Evolutionary conservation across 2,888 invertebrate genomes (phyloP).

Genomic region (Argyresthia albistria): DNA sequence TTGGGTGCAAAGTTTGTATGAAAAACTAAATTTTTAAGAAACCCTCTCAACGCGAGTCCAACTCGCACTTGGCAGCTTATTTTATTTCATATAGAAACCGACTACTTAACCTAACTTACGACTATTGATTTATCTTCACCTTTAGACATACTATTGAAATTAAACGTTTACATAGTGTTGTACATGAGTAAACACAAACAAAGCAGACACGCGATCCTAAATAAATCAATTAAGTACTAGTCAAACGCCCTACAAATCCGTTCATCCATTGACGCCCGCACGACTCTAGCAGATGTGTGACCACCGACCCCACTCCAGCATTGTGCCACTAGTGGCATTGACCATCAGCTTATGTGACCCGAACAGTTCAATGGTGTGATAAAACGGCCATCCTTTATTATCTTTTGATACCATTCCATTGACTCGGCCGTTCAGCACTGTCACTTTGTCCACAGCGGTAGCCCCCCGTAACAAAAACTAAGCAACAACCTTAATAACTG

Average conservation of each 20-base stretch:
- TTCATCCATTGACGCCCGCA: slow-evolving; percentile 48
- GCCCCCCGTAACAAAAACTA: slow-evolving; percentile 18
- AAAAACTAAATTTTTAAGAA: too few relatives aligned
- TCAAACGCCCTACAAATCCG: slow-evolving; percentile 57
- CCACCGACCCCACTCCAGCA: slow-evolving; percentile 14
- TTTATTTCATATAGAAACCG: too few relatives aligned
- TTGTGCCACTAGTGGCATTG: slow-evolving; percentile 30
- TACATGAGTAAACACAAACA: neutral
- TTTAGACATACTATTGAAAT: too few relatives aligned
- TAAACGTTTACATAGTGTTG: too few relatives aligned
- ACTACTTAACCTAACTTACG: too few relatives aligned
- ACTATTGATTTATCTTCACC: too few relatives aligned
- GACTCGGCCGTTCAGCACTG: neutral
- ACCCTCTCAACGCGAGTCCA: too few relatives aligned
- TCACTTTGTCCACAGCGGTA: slow-evolving; percentile 16
- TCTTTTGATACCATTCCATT: neutral
- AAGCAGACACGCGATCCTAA: neutral
- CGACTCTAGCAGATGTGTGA: slow-evolving; percentile 59
- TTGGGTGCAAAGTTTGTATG: too few relatives aligned
- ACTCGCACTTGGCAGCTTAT: too few relatives aligned
- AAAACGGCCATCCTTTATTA: slow-evolving; percentile 13
- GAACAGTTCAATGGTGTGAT: slow-evolving; percentile 14
- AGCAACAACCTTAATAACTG: slow-evolving; percentile 15
- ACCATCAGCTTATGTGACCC: slow-evolving; percentile 30
- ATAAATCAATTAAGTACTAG: too few relatives aligned